A percentile compares a stretch with the other conserved stretches of the same genome.
These are phyloP conservation scores for Ptychochromis oligacanthus DNA, from an alignment of 2,113 vertebrate species.

Conservation along the genomic window DNA sequence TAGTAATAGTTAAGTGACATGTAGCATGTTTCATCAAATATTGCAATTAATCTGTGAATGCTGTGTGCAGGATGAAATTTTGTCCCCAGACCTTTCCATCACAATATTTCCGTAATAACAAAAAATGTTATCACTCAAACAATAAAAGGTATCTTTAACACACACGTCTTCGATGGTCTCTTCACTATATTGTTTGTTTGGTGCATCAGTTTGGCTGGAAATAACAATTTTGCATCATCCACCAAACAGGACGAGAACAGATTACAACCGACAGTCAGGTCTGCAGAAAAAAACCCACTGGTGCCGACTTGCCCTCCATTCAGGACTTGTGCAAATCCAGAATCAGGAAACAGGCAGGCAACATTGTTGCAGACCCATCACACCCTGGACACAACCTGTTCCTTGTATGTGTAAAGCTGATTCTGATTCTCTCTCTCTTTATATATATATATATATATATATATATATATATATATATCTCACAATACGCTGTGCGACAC, in stretches of 20 bases:
- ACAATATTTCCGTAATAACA: conserved; percentile 29
- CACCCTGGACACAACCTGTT: not conserved
- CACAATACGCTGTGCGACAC: no score
- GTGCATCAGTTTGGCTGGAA: not conserved
- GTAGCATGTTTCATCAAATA: conserved; percentile 35
- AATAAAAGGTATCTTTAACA: conserved; percentile 46
- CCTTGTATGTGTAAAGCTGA: no score
- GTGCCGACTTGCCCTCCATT: not conserved
- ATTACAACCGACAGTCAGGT: not conserved
- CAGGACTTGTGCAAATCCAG: not conserved
- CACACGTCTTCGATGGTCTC: not conserved
- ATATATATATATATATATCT: no score
- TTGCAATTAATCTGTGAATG: conserved; percentile 30
- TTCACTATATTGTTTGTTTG: not conserved
- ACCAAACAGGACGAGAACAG: not conserved
- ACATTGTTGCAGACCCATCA: not conserved
- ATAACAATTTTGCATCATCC: no score
- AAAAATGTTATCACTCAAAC: conserved; percentile 20
- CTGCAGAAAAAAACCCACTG: not conserved
- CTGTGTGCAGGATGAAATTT: conserved; percentile 18
- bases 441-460: no score
- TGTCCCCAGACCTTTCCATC: not conserved
- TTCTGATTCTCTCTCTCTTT: no score
- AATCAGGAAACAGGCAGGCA: not conserved
- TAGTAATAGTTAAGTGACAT: conserved; percentile 18